Evolutionary conservation across 2,888 invertebrate species (phyloP).

Genomic region (Congeria kusceri): DNA sequence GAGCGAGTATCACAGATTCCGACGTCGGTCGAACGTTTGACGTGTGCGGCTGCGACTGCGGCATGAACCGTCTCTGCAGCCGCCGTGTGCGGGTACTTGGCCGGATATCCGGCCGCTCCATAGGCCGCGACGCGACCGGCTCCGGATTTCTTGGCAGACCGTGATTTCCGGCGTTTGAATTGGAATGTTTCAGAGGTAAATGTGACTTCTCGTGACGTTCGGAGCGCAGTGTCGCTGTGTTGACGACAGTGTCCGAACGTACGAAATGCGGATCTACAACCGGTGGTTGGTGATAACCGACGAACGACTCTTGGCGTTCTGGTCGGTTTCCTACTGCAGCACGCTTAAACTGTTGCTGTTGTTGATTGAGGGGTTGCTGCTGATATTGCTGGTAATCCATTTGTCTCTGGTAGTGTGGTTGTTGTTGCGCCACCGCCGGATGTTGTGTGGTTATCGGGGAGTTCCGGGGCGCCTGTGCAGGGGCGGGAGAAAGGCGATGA

Average conservation of each 20-base stretch:
- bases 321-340: background rate
- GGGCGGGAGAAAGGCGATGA: constrained; percentile 25
- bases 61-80: constrained; percentile 57
- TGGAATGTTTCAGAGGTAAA: constrained; percentile 32
- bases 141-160: constrained; percentile 58
- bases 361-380: background rate
- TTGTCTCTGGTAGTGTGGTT: background rate
- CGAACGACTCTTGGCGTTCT: background rate
- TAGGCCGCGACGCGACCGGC: constrained; percentile 50
- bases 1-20: constrained; percentile 62
- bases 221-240: constrained; percentile 10
- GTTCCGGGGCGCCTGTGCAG: constrained; percentile 17
- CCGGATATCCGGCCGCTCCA: constrained; percentile 47
- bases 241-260: constrained; percentile 22
- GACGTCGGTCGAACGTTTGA: constrained; percentile 56
- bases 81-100: constrained; percentile 49
- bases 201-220: constrained; percentile 17
- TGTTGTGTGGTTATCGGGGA: background rate
- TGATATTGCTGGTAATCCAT: constrained; percentile 4
- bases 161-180: constrained; percentile 26
- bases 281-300: background rate
- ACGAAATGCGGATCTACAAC: constrained; percentile 8
- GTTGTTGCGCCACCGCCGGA: constrained; percentile 7
- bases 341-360: constrained; percentile 1
- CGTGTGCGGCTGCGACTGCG: constrained; percentile 41